Percentiles rank a stretch among this genome's conserved stretches.
phyloP scores from a whole-genome alignment of 2,888 invertebrate species.

The Hirtodrosophila trivittata region DNA sequence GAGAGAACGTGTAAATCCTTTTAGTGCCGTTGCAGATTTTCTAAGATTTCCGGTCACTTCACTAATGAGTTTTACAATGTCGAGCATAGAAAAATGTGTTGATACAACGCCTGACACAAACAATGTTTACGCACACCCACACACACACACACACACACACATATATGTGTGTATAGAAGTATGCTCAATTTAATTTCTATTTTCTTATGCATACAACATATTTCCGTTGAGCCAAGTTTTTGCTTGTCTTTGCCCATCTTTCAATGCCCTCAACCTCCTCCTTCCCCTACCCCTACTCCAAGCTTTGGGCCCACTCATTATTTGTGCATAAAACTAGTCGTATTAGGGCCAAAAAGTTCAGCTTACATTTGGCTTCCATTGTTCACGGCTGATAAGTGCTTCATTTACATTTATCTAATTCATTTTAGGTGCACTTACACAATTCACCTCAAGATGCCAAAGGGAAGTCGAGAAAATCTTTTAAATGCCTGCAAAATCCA shows the following conservation, averaged over 20 bases:
- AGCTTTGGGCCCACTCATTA: constrained; percentile 25
- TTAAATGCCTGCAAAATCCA: no score
- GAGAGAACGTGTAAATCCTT: constrained; percentile 52
- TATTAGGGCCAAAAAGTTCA: no score
- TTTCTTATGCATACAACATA: constrained; percentile 48
- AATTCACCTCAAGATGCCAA: no score
- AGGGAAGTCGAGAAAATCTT: no score
- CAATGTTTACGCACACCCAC: constrained; percentile 31
- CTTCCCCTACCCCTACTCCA: no score
- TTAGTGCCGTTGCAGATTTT: constrained; percentile 66
- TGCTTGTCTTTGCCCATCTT: constrained; percentile 50
- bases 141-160: constrained; percentile 14
- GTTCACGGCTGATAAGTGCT: constrained; percentile 55
- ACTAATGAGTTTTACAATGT: constrained; percentile 78
- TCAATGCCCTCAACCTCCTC: background rate
- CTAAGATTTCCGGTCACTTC: constrained; percentile 79
- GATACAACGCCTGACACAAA: constrained; percentile 54
- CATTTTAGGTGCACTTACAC: constrained; percentile 36
- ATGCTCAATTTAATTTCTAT: constrained; percentile 72
- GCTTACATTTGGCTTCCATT: no score
- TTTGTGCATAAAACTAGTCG: constrained; percentile 19
- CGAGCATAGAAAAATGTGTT: constrained; percentile 57
- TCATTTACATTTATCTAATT: constrained; percentile 58
- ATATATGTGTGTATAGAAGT: constrained; percentile 8
- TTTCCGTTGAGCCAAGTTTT: constrained; percentile 56